These are phyloP conservation scores for Simalia tracyae DNA, from an alignment of 2,797 vertebrate species.

Conservation along the genomic window DNA sequence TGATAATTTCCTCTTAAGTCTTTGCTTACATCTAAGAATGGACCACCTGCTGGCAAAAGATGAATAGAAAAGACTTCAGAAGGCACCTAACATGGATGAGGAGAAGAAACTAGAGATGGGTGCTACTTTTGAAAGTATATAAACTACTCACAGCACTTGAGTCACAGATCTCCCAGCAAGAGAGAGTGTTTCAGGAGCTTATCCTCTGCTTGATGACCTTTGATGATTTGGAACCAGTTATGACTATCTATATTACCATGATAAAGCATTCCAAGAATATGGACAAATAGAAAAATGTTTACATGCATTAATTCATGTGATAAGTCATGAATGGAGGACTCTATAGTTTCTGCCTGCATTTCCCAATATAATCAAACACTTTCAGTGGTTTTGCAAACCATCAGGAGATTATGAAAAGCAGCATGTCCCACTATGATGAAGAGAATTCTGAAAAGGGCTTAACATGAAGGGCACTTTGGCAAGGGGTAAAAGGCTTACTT, in stretches of 20 bases:
- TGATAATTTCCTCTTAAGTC: conserved; percentile 12
- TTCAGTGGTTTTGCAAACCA: conserved; percentile 45
- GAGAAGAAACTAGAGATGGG: background rate
- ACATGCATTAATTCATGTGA: conserved; percentile 23
- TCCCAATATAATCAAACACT: conserved; percentile 38
- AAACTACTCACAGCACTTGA: conserved; percentile 3
- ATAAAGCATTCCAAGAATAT: conserved; percentile 25
- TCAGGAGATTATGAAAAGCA: background rate
- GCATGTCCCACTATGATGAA: conserved; percentile 32
- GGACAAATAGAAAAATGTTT: conserved; percentile 20
- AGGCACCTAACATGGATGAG: background rate
- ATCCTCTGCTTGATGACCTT: conserved; percentile 18
- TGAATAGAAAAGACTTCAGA: background rate
- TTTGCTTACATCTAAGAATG: background rate
- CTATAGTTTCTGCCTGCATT: conserved; percentile 42
- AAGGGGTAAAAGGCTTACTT: background rate
- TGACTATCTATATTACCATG: background rate
- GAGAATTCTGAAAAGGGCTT: background rate
- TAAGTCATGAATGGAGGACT: conserved; percentile 37
- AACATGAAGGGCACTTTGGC: conserved; percentile 29
- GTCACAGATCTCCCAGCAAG: conserved; percentile 2
- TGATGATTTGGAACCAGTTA: conserved; percentile 23
- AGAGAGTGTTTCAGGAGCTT: conserved; percentile 26
- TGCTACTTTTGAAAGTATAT: background rate
- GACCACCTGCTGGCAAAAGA: background rate